Evolutionary conservation across 2,113 vertebrate genomes (phyloP), one percentile per base, ranked within the genome.

Genomic region (Macquaria australasica): DNA sequence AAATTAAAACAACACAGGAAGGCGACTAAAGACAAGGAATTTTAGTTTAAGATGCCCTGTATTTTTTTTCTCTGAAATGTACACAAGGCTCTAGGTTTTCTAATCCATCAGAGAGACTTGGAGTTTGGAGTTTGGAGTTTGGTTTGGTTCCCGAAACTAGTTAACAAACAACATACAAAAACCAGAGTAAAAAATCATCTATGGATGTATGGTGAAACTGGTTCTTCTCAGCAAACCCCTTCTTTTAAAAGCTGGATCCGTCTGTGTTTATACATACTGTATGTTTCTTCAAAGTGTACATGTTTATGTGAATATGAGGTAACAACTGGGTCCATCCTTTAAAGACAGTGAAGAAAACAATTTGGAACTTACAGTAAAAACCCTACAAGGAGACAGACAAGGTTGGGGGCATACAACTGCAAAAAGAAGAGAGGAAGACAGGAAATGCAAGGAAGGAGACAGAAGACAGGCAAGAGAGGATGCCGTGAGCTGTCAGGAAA

Each of bases 401-500:
- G 16, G 34, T 50, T 56, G 8, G 16, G 12, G 41, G 50, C 28
- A 45, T 3, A 51, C 34, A 34, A 67, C 43, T 45, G 43, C 3
- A 58, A 64, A 69, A 50, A 76, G 31, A 58, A 5, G 50, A 70
- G 62, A 83, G 78, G 64, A 73, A 69, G 71, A 60, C 53, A 81
- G 84, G 84, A 88, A 87, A 87, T 39, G 75, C 25, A 74, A 31
- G 82, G 76, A 67, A 53, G 60, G 79, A 43, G 51, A 64, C 67
- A 53, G 60, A 81, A 43, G 51, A 64, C 67, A 73, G 64, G 58
- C 73, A 82, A 60, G 20, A 79, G 45, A 86, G 78, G 85, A 87
- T 85, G 83, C 55, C n/a, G 48, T 83, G 74, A 85, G 79, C 82
- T 71, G 69, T 86, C 89, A 91, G 88, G 89, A 89, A 88, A 82